Base-by-base conservation (phyloP, 2,113 vertebrate species). In the Cololabis saira region DNA sequence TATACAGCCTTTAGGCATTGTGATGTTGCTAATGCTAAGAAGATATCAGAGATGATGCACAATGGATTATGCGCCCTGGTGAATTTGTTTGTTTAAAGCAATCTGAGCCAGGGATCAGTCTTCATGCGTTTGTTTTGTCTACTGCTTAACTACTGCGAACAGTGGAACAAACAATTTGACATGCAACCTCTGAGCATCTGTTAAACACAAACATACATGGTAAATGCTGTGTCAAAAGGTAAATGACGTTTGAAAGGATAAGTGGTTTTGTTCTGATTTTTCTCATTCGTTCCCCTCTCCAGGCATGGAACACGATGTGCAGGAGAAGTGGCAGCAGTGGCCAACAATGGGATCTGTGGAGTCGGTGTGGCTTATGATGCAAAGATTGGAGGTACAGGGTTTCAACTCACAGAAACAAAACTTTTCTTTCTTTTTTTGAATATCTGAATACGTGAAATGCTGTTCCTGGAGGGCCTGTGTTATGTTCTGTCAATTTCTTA, bases 241-340 rank as follows among this genome's bases (percentile, higher is more conserved):
- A 11, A 65, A 56, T 67, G 16, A 67, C 61, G 61, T 53, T 15
- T 41, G 2, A 1, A 60, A 58, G 21, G 21, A 61, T 42, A 59
- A 37, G 2, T 12, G 3, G 17, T 53, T 63, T 63, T 11, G 40
- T 16, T 81, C 49, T 81, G 24, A 62, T 24, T 49, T 52, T 79
- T 30, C 68, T 30, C 13, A 33, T 37, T 19, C 37, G 19, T 16
- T 55, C 40, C 75, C 6, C 33, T 74, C 4, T 40, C 22, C 81
- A 99, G 98, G 65, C 98, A 99, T 0, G 97, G 98, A 45, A 99
- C 98, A 0, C 94, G 98, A 41, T 99, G 98, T 67, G 98, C 98
- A 0, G 98, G 98, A 3, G 98, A 99, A 52, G 98, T 99, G 45
- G 98, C 98, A 0, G 98, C 97, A 0, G 94, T 94, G 62, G 97